Base-by-base conservation (phyloP, 2,888 invertebrate genomes). In the Odiellus spinosus region DNA sequence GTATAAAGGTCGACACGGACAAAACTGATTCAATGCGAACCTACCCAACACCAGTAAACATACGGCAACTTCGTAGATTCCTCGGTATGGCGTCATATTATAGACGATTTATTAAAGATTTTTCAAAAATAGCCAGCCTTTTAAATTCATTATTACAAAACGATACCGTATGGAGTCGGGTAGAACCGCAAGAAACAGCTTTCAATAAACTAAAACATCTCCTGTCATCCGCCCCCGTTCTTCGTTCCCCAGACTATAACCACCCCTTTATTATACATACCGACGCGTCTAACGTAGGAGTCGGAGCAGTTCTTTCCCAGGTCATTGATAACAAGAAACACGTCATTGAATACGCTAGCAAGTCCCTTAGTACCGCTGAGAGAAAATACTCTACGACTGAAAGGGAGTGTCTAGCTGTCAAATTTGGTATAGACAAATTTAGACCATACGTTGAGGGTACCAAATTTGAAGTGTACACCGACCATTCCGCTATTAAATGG, bases 401-500 rank as follows among this genome's bases (percentile, higher is more conserved):
- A 46, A 56, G 64, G 10, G 69, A 69, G 55, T 61, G 59, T 0
- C 26, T 64, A 19, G 59, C 58, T 2, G 57, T 64, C 1, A 56
- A 65, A 3, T 65, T 58, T 58, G 62, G 63, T 5, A 53, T 65
- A 1, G 45, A 59, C 12, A 66, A 66, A 50, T 68, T 64, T 48
- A 48, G 64, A 21, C 61, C 61, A 1, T 70, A 64, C 47, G 52
- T 70, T 1, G 64, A 66, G 43, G 61, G 62, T 1, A 36, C 58
- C 6, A 45, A 56, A 1, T 63, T 67, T 15, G 49, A 52, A 1
- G 55, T 69, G 0, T 49, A 60, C 5, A 67, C 66, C 0, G 71
- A 71, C 48, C 70, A 69, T 46, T 63, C 67, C 47, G 64, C 69
- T 0, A 56, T 71, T 34, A 64, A 65, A 60, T 71, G 68, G 67